A percentile compares a stretch with the other conserved stretches of the same genome.
Conservation (phyloP, 2,113 vertebrate genomes). For the Spea bombifrons region DNA sequence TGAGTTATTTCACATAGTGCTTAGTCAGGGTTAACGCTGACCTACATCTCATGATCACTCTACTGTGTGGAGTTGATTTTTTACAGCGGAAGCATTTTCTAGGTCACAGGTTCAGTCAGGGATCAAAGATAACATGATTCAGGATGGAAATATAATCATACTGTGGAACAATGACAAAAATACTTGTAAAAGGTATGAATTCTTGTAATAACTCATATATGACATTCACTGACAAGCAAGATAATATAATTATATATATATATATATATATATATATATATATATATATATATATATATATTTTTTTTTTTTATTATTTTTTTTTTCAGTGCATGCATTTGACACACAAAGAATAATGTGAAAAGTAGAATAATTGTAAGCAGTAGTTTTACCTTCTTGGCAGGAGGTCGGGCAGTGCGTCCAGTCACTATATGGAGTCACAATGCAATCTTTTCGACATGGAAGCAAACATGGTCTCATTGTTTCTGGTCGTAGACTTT, state of each 20-base stretch:
- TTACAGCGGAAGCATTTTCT: neutral
- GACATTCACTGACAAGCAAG: too few species aligned
- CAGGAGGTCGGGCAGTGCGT: slow-evolving; percentile 78
- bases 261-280: too few species aligned
- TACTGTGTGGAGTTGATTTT: neutral
- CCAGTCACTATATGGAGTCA: slow-evolving; percentile 91
- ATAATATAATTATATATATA: too few species aligned
- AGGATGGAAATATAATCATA: neutral
- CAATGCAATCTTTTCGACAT: slow-evolving; percentile 89
- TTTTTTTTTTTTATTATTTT: too few species aligned
- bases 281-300: too few species aligned
- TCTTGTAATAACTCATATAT: too few species aligned
- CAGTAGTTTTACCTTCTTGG: slow-evolving; percentile 74
- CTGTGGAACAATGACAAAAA: too few species aligned
- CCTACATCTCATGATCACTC: neutral
- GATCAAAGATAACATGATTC: neutral
- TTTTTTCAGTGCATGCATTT: too few species aligned
- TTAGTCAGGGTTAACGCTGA: neutral
- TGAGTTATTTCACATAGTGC: too few species aligned
- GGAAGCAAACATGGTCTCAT: slow-evolving; percentile 85
- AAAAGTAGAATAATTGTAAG: too few species aligned
- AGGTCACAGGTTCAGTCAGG: neutral
- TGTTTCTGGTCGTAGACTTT: slow-evolving; percentile 85
- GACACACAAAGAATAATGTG: too few species aligned
- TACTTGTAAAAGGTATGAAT: too few species aligned